Percentiles rank a stretch among this genome's conserved stretches.
Conservation (phyloP, 1,140 invertebrate genomes). For the Spodoptera litura region DNA sequence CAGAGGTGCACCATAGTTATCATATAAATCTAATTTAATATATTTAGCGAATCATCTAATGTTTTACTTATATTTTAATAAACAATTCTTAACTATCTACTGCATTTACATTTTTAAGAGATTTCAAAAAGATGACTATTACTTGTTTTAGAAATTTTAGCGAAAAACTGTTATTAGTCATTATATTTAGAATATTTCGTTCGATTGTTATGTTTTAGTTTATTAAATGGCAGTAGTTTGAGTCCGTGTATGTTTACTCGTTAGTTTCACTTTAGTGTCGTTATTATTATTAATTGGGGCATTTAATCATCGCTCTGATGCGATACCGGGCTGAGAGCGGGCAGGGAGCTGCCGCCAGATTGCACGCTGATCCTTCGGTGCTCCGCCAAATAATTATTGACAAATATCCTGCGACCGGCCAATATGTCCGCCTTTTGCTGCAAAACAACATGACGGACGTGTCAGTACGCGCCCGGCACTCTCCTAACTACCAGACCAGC, state of each 20-base stretch:
- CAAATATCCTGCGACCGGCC: constrained; percentile 86
- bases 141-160: constrained; percentile 54
- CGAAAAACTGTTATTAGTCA: constrained; percentile 45
- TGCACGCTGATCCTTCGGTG: constrained; percentile 87
- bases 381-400: constrained; percentile 87
- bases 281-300: constrained; percentile 54
- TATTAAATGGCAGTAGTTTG: constrained; percentile 58
- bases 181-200: constrained; percentile 51
- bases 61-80: constrained; percentile 70
- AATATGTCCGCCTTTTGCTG: constrained; percentile 87
- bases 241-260: constrained; percentile 52
- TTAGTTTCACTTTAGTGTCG: constrained; percentile 52
- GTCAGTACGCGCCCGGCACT: constrained; percentile 66
- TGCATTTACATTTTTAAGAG: constrained; percentile 60
- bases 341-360: constrained; percentile 83
- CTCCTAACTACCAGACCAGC: constrained; percentile 13
- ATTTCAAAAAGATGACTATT: constrained; percentile 53
- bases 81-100: constrained; percentile 65
- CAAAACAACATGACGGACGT: constrained; percentile 81
- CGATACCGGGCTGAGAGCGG: constrained; percentile 83
- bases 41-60: constrained; percentile 72
- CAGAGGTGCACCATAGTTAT: constrained; percentile 79
- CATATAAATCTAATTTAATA: constrained; percentile 70
- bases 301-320: constrained; percentile 84
- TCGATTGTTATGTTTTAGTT: constrained; percentile 41